phyloP scores from a whole-genome alignment of 2,888 invertebrate species.

The Nomada hirtipes region DNA sequence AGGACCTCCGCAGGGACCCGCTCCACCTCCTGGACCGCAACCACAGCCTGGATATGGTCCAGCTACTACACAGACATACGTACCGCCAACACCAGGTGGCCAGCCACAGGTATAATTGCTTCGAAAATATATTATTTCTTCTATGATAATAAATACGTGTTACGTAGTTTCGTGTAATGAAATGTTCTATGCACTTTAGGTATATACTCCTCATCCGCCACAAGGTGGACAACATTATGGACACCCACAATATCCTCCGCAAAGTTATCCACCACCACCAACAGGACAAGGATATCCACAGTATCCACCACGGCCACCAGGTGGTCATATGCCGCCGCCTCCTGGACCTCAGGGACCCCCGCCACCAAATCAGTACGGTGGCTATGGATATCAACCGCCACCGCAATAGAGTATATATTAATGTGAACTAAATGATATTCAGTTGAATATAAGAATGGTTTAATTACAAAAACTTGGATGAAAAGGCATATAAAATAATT shows the following conservation, averaged over 20 bases:
- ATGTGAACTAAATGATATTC: conserved; percentile 56
- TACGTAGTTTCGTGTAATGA: not conserved
- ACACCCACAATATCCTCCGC: conserved; percentile 87
- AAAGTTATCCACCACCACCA: conserved; percentile 87
- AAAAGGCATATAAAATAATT: conserved; percentile 51
- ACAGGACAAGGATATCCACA: conserved; percentile 89
- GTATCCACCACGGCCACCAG: conserved; percentile 87
- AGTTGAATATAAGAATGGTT: conserved; percentile 53
- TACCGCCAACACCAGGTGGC: conserved; percentile 81
- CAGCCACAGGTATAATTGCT: conserved; percentile 84
- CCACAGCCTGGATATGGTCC: conserved; percentile 84
- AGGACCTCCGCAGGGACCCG: conserved; percentile 82
- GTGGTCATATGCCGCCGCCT: conserved; percentile 86
- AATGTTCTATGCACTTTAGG: conserved; percentile 78
- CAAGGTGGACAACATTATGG: conserved; percentile 84
- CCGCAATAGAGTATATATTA: conserved; percentile 85
- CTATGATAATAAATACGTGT: not conserved
- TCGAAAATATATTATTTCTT: not conserved
- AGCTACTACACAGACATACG: conserved; percentile 83
- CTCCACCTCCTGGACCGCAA: conserved; percentile 82
- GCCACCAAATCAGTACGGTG: conserved; percentile 90
- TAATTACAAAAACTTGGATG: conserved; percentile 31
- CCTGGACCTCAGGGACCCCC: conserved; percentile 90
- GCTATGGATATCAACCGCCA: conserved; percentile 93
- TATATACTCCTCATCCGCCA: conserved; percentile 86